Evolutionary conservation across 2,113 vertebrate species (phyloP), one percentile per base, ranked within the genome.

Genomic region (Thinocorus orbignyianus): DNA sequence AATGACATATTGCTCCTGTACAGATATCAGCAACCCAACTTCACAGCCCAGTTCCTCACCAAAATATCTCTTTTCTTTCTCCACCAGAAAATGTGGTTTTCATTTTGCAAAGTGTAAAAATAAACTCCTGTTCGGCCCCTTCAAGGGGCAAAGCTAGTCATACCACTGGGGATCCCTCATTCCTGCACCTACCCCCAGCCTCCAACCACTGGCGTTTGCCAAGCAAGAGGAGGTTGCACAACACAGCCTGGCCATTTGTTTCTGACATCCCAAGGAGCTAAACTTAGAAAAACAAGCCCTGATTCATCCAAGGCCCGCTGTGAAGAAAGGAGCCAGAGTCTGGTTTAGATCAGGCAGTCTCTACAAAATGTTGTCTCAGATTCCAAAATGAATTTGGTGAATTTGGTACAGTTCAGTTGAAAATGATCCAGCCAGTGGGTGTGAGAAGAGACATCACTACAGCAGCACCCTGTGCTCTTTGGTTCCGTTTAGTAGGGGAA

Each of bases 81-180:
- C 54, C 24, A 20, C 39, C 2, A 3, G 62, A 76, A 82, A 88
- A 90, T 1, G 46, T 0, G 0, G 10, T 42, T 72, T 55, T 64
- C 26, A 19, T 49, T 88, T 83, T 57, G 44, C 26, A 17, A 81
- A 73, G 41, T 11, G 30, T 60, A 57, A 86, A 83, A 83, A 86
- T 10, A 73, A 49, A 0, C 3, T 13, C 14, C 14, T 13, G 9
- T 26, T 42, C 70, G 55, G 62, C 17, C 57, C n/a, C 71, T 80
- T 55, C 24, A 24, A 77, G 25, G 72, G 44, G 8, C 52, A 70
- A 24, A 31, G 70, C 51, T 31, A 31, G 54, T 33, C 72, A 60
- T 41, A 30, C 16, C 72, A 8, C 41, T 7, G 68, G 49, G 41
- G 30, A 51, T 20, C 14, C 24, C 13, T 31, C 64, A 14, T 12